Conservation (phyloP, 2,888 invertebrate species). For the Napeogenes inachia region DNA sequence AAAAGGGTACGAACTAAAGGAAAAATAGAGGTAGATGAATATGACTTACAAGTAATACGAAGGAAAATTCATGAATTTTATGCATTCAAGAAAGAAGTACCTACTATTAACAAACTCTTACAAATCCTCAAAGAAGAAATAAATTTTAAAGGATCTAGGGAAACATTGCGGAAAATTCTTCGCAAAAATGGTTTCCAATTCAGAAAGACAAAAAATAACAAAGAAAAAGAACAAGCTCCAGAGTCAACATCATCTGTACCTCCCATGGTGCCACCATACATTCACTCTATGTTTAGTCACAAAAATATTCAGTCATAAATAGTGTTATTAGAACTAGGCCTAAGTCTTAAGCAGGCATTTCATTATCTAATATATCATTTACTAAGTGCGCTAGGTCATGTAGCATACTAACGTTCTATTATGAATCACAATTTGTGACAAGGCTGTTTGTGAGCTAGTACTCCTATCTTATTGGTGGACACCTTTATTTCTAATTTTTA, state of each 20-base stretch:
- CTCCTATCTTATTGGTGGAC: no score
- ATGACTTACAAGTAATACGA: constrained; percentile 65
- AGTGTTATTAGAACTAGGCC: constrained; percentile 10
- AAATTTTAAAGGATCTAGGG: constrained; percentile 67
- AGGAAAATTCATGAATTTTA: constrained; percentile 72
- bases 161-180: constrained; percentile 64
- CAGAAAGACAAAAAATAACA: constrained; percentile 67
- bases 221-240: constrained; percentile 58
- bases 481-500: no score
- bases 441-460: no score
- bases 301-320: constrained; percentile 61
- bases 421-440: no score
- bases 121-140: constrained; percentile 70
- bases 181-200: constrained; percentile 71
- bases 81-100: constrained; percentile 69
- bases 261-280: constrained; percentile 64
- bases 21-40: constrained; percentile 69
- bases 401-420: no score
- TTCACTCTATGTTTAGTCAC: constrained; percentile 68
- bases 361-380: no score
- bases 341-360: not conserved
- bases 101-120: constrained; percentile 66
- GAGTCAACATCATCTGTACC: constrained; percentile 56
- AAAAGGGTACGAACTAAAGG: constrained; percentile 68
- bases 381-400: no score